Evolutionary conservation across 2,797 vertebrate genomes (phyloP).

Genomic region (Lutjanus argentimaculatus): DNA sequence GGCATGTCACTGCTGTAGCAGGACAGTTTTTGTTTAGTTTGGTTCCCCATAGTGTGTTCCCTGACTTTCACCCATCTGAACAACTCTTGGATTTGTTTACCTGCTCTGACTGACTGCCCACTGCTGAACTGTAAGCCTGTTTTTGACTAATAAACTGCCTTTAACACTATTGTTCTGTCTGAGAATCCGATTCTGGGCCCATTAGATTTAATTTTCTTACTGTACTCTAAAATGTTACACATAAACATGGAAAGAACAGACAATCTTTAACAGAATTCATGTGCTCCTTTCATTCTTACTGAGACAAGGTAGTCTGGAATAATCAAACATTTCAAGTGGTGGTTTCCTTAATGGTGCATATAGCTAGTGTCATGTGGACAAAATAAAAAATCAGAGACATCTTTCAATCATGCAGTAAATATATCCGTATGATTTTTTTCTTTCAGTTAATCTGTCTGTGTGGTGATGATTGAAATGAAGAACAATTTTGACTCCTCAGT

Average conservation of each 20-base stretch:
- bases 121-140: background rate
- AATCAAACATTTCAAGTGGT: background rate
- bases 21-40: background rate
- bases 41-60: no score
- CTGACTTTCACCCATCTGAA: no score
- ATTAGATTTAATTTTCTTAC: background rate
- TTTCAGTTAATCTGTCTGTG: background rate
- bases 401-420: background rate
- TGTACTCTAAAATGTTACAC: background rate
- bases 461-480: background rate
- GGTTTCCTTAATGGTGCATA: background rate
- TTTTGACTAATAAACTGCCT: background rate
- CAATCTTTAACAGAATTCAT: background rate
- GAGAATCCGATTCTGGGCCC: background rate
- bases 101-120: background rate
- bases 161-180: background rate
- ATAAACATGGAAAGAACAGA: background rate
- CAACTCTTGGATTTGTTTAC: background rate
- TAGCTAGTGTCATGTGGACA: background rate
- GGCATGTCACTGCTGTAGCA: background rate
- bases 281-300: background rate
- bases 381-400: background rate
- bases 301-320: background rate
- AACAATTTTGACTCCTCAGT: background rate
- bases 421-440: background rate